Percentiles rank a stretch among this genome's conserved stretches.
phyloP scores from a whole-genome alignment of 2,888 invertebrate genomes.

The Lissocephala sabroskyi region DNA sequence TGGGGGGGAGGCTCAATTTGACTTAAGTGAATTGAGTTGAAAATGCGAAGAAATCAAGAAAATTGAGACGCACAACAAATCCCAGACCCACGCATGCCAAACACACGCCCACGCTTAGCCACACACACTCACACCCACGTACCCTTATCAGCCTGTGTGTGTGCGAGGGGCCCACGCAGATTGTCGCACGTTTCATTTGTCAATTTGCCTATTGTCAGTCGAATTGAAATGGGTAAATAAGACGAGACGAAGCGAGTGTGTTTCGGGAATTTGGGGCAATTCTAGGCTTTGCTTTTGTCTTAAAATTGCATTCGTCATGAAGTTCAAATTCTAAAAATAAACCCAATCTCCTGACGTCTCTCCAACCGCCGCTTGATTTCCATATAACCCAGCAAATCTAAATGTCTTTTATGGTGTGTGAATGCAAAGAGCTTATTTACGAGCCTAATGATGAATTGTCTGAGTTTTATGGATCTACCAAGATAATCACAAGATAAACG shows the following conservation, averaged over 20 bases:
- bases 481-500: too few species aligned
- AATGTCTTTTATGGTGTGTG: too few species aligned
- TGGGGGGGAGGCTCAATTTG: conserved; percentile 28
- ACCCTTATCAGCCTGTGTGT: neutral
- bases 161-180: neutral
- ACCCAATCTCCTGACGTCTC: too few species aligned
- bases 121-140: conserved; percentile 1
- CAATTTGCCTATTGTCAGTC: conserved; percentile 51
- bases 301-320: too few species aligned
- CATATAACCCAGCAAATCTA: too few species aligned
- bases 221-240: neutral
- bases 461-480: too few species aligned
- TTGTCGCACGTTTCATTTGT: conserved; percentile 17
- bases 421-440: too few species aligned
- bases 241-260: conserved; percentile 7
- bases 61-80: conserved; percentile 37
- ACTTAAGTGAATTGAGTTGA: conserved; percentile 42
- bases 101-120: conserved; percentile 10
- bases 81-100: conserved; percentile 11
- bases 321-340: too few species aligned
- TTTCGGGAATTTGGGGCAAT: conserved; percentile 39
- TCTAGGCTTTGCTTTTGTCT: conserved; percentile 28
- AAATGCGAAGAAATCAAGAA: conserved; percentile 50
- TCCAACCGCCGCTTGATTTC: too few species aligned
- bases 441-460: too few species aligned